Evolutionary conservation across 1,140 invertebrate genomes (phyloP).

Genomic region (Manduca sexta): DNA sequence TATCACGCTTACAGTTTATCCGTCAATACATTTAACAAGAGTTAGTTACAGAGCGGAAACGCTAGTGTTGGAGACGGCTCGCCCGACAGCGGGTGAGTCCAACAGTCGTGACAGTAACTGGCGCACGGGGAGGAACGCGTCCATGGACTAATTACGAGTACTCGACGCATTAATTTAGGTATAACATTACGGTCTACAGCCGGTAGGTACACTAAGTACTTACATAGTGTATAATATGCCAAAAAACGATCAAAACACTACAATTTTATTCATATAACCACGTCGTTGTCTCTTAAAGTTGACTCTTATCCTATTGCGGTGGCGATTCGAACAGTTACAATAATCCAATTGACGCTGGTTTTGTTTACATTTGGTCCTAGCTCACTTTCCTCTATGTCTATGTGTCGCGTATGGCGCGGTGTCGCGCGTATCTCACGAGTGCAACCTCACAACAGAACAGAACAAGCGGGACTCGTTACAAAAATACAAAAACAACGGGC

Average conservation of each 20-base stretch:
- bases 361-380: constrained; percentile 53
- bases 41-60: too few species aligned
- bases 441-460: constrained; percentile 31
- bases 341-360: constrained; percentile 58
- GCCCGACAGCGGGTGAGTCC: too few species aligned
- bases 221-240: constrained; percentile 30
- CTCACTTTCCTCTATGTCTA: constrained; percentile 43
- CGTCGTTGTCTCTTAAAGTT: constrained; percentile 61
- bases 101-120: too few species aligned
- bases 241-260: constrained; percentile 58
- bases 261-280: constrained; percentile 41
- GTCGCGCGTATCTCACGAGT: too few species aligned
- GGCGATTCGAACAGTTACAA: constrained; percentile 31
- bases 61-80: too few species aligned
- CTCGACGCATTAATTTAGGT: too few species aligned
- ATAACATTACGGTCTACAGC: too few species aligned
- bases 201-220: neutral
- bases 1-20: too few species aligned
- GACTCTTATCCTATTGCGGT: constrained; percentile 58
- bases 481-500: constrained; percentile 48
- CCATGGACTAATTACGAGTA: too few species aligned
- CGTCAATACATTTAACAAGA: too few species aligned
- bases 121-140: too few species aligned
- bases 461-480: constrained; percentile 41
- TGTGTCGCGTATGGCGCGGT: too few species aligned